A percentile compares a stretch with the other conserved stretches of the same genome.
Evolutionary conservation across 64 coral and sea anemone species (phyloP).

Genomic region (Porites australiensis): DNA sequence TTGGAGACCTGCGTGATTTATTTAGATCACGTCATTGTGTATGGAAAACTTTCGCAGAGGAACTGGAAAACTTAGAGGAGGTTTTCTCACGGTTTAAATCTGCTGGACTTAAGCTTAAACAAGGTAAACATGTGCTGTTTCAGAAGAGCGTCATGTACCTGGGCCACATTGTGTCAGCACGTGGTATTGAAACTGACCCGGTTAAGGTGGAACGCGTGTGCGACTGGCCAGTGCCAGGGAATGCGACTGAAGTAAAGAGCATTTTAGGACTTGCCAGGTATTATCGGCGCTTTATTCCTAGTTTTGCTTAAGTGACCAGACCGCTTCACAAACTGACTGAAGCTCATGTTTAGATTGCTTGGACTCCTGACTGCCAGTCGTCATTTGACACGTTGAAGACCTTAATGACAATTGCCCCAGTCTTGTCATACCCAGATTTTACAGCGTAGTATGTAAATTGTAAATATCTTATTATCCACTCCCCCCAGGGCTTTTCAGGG

Average conservation of each 20-base stretch:
- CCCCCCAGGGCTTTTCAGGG: too few species aligned
- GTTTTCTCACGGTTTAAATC: not conserved
- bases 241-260: not conserved
- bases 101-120: slow-evolving; percentile 11
- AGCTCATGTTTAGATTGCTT: not conserved
- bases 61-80: not conserved
- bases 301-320: not conserved
- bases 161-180: slow-evolving; percentile 10
- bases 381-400: slow-evolving; percentile 22
- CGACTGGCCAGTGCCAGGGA: not conserved
- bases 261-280: slow-evolving; percentile 7
- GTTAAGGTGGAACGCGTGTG: not conserved
- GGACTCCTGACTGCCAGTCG: slow-evolving; percentile 22
- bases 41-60: not conserved
- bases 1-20: slow-evolving; percentile 32
- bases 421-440: not conserved
- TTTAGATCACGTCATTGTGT: slow-evolving; percentile 20
- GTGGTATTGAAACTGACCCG: slow-evolving; percentile 4
- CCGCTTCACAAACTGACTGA: slow-evolving; percentile 26
- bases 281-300: not conserved
- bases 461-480: too few species aligned
- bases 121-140: slow-evolving; percentile 24
- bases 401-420: not conserved
- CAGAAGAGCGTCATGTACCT: slow-evolving; percentile 38
- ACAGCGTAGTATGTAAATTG: not conserved